Percentiles rank a stretch among this genome's conserved stretches.
These are phyloP conservation scores for Steatocranus sp. DNA, from an alignment of 2,797 vertebrate genomes.

Conservation along the genomic window DNA sequence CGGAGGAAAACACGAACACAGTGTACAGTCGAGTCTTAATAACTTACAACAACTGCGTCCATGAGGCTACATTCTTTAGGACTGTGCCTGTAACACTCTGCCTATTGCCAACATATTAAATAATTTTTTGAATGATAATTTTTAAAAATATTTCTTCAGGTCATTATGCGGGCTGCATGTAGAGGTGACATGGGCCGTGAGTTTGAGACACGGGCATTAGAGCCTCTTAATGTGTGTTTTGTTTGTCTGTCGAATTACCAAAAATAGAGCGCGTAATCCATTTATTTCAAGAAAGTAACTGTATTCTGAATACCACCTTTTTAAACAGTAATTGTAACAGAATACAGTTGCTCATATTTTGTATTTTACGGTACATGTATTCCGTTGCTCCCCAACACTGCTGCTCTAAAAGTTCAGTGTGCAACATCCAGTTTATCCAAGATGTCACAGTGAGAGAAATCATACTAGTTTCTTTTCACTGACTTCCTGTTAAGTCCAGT, in stretches of 20 bases:
- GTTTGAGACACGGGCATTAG: background rate
- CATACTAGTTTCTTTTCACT: background rate
- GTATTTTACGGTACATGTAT: background rate
- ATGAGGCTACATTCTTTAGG: background rate
- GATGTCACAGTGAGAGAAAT: background rate
- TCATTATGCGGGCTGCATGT: background rate
- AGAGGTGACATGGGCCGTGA: background rate
- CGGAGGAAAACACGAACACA: background rate
- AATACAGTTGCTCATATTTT: background rate
- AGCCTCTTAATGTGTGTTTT: background rate
- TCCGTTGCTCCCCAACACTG: background rate
- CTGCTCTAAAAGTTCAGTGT: background rate
- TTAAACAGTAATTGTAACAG: background rate
- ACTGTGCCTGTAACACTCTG: background rate
- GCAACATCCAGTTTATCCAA: background rate
- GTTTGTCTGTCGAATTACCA: background rate
- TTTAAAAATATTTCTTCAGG: background rate
- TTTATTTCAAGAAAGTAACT: background rate
- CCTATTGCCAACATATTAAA: background rate
- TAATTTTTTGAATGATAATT: background rate
- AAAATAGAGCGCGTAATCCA: background rate
- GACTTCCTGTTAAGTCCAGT: background rate
- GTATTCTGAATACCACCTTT: background rate
- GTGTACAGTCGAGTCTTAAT: background rate
- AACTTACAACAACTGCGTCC: background rate